Evolutionary conservation across 2,113 vertebrate species (phyloP).

Genomic region (Prionailurus bengalensis): DNA sequence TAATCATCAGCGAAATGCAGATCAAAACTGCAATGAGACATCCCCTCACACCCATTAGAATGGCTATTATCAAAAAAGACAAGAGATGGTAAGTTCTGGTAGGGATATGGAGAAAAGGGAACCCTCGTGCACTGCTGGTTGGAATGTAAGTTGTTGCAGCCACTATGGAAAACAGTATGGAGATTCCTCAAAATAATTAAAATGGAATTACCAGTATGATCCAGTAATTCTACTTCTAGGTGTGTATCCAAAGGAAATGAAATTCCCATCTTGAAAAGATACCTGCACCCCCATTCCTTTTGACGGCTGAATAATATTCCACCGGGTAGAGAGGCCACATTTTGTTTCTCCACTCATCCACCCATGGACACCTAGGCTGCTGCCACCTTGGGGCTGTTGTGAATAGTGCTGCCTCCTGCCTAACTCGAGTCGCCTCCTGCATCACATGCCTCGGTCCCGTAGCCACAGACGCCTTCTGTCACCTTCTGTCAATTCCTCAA

Average conservation of each 20-base stretch:
- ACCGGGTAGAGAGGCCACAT: too few relatives aligned
- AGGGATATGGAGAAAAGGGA: neutral
- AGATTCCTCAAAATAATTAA: neutral
- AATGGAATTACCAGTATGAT: neutral
- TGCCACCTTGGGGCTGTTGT: too few relatives aligned
- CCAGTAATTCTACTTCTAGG: neutral
- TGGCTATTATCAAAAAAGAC: neutral
- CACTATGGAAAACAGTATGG: neutral
- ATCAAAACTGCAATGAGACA: neutral
- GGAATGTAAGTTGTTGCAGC: neutral
- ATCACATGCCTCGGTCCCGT: neutral
- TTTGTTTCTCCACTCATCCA: neutral
- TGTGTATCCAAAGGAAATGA: neutral
- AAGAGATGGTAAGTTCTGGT: neutral
- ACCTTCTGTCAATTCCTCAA: neutral
- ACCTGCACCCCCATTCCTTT: neutral
- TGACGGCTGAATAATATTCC: neutral
- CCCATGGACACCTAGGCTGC: neutral
- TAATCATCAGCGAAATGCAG: neutral
- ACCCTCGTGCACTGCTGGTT: neutral
- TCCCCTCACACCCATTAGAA: neutral
- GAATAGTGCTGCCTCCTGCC: neutral
- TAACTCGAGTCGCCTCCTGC: neutral
- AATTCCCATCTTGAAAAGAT: neutral
- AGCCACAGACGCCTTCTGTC: too few relatives aligned